A percentile compares a stretch with the other conserved stretches of the same genome.
Evolutionary conservation across 2,113 vertebrate genomes (phyloP).

Genomic region (Callipepla squamata): DNA sequence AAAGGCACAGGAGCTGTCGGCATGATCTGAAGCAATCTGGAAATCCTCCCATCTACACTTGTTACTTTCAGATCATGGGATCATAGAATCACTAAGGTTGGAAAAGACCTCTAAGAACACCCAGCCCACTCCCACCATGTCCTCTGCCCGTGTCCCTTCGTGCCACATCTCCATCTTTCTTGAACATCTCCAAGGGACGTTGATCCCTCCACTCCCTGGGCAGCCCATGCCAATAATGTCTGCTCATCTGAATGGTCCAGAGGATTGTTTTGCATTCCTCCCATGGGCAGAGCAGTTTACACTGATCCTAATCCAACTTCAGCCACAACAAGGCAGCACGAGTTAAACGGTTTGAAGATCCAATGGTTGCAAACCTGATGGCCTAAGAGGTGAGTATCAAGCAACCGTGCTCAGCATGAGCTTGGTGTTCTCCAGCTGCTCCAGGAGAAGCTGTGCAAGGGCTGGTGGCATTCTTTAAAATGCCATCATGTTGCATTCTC

Average conservation of each 20-base stretch:
- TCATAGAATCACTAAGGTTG: no score
- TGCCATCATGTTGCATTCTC: fast-evolving
- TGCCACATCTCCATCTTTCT: no score
- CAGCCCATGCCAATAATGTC: not conserved
- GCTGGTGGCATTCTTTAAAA: not conserved
- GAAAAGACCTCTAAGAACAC: no score
- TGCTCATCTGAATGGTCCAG: not conserved
- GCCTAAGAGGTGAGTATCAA: not conserved
- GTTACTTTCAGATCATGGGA: not conserved
- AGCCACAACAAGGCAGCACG: not conserved
- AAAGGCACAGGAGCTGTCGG: fast-evolving
- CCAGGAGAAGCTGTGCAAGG: not conserved
- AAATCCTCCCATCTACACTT: not conserved
- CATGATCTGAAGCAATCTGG: not conserved
- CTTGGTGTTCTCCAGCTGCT: not conserved
- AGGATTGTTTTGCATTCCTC: not conserved
- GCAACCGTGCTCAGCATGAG: not conserved
- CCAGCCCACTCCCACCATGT: no score
- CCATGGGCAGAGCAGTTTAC: not conserved
- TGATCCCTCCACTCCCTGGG: no score
- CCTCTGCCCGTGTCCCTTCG: no score
- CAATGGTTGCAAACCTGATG: not conserved
- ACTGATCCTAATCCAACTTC: not conserved
- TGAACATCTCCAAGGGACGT: no score
- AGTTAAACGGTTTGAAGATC: not conserved